Evolutionary conservation across 1,140 invertebrate genomes (phyloP).

Genomic region (Ptiloglossa arizonensis): DNA sequence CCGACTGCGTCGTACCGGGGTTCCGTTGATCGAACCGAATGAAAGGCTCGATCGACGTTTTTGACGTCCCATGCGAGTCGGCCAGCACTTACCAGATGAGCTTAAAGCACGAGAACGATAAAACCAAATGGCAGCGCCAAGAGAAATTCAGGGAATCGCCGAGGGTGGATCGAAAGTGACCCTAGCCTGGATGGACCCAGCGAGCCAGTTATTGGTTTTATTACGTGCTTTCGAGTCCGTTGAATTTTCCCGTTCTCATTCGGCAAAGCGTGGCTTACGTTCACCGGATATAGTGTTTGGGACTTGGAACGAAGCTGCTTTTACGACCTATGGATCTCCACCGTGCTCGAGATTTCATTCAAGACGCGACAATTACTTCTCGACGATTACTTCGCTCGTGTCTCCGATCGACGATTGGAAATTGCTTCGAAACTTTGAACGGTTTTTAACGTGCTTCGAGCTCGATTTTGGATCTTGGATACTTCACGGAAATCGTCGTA

Average conservation of each 20-base stretch:
- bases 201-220: slow-evolving; percentile 34
- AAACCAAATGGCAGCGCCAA: slow-evolving; percentile 54
- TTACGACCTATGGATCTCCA: background rate
- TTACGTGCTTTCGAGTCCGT: slow-evolving; percentile 16
- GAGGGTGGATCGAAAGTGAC: slow-evolving; percentile 37
- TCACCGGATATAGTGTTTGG: background rate
- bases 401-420: too few species aligned
- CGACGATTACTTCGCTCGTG: too few species aligned
- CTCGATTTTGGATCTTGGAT: too few species aligned
- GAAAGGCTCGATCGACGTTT: slow-evolving; percentile 56
- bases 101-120: slow-evolving; percentile 58
- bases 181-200: background rate
- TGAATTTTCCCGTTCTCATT: slow-evolving; percentile 25
- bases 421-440: too few species aligned
- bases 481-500: too few species aligned
- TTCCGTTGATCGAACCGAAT: slow-evolving; percentile 46
- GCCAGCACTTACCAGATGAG: slow-evolving; percentile 59
- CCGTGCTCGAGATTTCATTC: background rate
- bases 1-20: slow-evolving; percentile 25
- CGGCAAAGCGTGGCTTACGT: background rate
- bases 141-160: slow-evolving; percentile 50
- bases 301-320: background rate
- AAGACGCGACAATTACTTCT: background rate
- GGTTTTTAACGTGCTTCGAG: too few species aligned
- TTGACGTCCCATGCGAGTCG: slow-evolving; percentile 43